Base-by-base conservation (phyloP, 2,888 invertebrate genomes). In the Caenorhabditis sp. region DNA sequence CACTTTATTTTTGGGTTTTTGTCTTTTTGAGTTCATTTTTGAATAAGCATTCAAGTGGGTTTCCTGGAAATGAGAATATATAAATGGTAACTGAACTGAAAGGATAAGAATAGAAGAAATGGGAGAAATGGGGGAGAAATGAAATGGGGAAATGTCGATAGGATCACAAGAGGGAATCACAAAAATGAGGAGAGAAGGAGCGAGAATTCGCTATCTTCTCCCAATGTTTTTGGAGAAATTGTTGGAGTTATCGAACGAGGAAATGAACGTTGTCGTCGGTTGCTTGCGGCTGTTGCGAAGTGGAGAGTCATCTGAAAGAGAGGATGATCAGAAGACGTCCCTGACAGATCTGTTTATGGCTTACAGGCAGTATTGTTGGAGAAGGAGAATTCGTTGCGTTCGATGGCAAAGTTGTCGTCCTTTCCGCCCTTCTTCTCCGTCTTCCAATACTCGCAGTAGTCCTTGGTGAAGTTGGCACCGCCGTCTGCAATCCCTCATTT, bases 381-480 rank as follows among this genome's bases (percentile, higher is more conserved):
- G 26, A 80, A 80, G 13, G 74, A 69, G 70, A 74, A 80, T 18
- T 80, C 74, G 37, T 80, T 80, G 11, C 80, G 56, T 35, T 80
- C 80, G 26, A 74, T 80, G 15, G 69, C 62, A 44, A 80, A 80
- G 64, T 74, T 80, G 53, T 80, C 80, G 58, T 80, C 76, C 15
- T 80, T 80, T 11, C 51, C 61, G 18, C 68, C 62, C 22, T 76
- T 80, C 26, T 70, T 80, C 26, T 80, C 76, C 8, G 62, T 60
- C 35, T 76, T 80, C 80, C 74, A 76, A 37, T 80, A 80, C 44
- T 80, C 80, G 51, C 80, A 80, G 53, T 80, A 80, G 60, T 80
- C 80, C 20, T 80, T 80, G 22, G 72, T 70, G 47, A 76, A 80
- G 32, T 80, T 80, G 15, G 80, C 74, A 24, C 80, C 80, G n/a